Conservation (phyloP, 1,140 invertebrate genomes). For the Littorina saxatilis region DNA sequence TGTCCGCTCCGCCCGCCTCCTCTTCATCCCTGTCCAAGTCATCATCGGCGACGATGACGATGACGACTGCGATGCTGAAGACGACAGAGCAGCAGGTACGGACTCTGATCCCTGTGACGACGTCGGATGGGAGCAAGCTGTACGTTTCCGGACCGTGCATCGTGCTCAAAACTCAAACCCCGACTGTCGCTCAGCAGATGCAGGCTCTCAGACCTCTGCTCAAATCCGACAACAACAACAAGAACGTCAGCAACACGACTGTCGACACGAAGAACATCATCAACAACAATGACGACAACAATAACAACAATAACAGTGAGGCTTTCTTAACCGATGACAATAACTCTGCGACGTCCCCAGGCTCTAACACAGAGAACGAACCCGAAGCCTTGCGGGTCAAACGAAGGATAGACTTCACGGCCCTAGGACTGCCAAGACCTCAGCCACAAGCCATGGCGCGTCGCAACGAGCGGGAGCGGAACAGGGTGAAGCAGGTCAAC, state of each 20-base stretch:
- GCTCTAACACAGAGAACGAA: slow-evolving; percentile 46
- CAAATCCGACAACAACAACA: slow-evolving; percentile 31
- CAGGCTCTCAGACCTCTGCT: slow-evolving; percentile 33
- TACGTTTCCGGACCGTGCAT: slow-evolving; percentile 33
- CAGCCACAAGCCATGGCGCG: slow-evolving; percentile 88
- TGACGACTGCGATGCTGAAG: background rate
- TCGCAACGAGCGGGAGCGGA: slow-evolving; percentile 93
- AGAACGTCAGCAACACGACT: background rate
- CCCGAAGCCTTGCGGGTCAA: slow-evolving; percentile 44
- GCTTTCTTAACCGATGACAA: background rate
- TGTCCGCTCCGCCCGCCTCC: background rate
- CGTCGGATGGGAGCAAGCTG: slow-evolving; percentile 22
- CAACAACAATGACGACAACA: slow-evolving; percentile 35
- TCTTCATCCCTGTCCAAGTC: background rate
- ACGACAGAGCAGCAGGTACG: slow-evolving; percentile 25
- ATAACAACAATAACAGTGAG: slow-evolving; percentile 8
- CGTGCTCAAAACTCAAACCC: slow-evolving; percentile 18
- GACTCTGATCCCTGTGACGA: slow-evolving; percentile 33
- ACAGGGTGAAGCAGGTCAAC: slow-evolving; percentile 94
- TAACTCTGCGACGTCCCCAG: background rate
- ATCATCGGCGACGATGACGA: background rate
- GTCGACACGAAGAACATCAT: background rate
- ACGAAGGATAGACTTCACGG: slow-evolving; percentile 68
- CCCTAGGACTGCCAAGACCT: slow-evolving; percentile 56
- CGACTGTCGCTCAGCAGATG: slow-evolving; percentile 29